Percentiles rank a stretch among this genome's conserved stretches.
Evolutionary conservation across 1,140 invertebrate genomes (phyloP).

Genomic region (Venturia canescens): DNA sequence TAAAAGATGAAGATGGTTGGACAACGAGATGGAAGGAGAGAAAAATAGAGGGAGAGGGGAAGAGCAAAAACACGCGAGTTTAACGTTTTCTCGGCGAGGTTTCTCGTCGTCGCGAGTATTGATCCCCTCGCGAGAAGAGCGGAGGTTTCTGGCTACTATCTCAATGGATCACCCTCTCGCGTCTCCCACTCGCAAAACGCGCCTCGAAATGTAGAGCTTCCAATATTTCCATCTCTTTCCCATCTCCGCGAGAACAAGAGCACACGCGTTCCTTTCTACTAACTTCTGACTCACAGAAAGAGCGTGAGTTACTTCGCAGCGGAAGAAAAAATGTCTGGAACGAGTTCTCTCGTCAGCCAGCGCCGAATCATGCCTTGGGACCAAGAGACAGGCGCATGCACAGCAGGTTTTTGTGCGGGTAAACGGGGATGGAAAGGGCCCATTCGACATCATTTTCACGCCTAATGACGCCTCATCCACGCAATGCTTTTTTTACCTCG

Average conservation of each 20-base stretch:
- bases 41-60: not conserved
- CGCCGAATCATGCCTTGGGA: not conserved
- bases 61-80: slow-evolving; percentile 48
- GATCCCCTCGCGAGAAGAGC: slow-evolving; percentile 57
- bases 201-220: slow-evolving; percentile 4
- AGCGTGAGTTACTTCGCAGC: not conserved
- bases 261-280: not conserved
- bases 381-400: not conserved
- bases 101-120: slow-evolving; percentile 67
- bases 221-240: slow-evolving; percentile 32
- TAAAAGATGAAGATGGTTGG: too few species aligned
- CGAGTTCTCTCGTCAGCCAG: not conserved
- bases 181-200: slow-evolving; percentile 43
- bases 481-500: not conserved
- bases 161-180: slow-evolving; percentile 60
- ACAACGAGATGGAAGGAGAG: not conserved
- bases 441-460: not conserved
- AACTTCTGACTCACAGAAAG: not conserved
- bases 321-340: not conserved
- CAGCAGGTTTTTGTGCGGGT: not conserved
- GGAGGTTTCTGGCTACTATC: slow-evolving; percentile 56
- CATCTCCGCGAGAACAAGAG: not conserved
- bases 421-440: not conserved
- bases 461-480: not conserved
- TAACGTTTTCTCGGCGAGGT: slow-evolving; percentile 54